Base-by-base conservation (phyloP, 2,888 invertebrate genomes). In the Listrodromus nycthemerus region DNA sequence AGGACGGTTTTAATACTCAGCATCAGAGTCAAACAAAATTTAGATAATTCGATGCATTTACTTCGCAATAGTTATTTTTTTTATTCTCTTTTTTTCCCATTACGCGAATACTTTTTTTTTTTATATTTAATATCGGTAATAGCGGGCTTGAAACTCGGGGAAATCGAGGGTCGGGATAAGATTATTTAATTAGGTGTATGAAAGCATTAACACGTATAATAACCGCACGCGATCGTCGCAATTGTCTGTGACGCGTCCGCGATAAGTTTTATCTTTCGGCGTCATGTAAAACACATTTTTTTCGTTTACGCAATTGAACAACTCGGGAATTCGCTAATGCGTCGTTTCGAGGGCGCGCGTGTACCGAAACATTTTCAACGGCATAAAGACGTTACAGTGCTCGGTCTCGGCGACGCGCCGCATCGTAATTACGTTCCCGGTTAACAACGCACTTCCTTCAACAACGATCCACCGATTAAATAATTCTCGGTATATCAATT, bases 291-390 rank as follows among this genome's bases (percentile, higher is more conserved):
- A 71, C 27, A 73, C 52, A 61, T 67, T 74, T 63, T 71, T 83
- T 80, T 71, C 70, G 75, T 83, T 80, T 76, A 37, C 83, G 80
- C 75, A 71, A 58, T 83, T 80, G 83, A 76, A 67, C 41, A 19
- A 70, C 61, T 66, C 66, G 65, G 50, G 58, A 65, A 70, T 58
- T 58, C 52, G 58, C 70, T 71, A 66, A 21, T 66, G 83, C 71
- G 21, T 37, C 19, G 45, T 55, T 55, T 33, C 27, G 27, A 73
- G 55, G 24, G 45, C 55, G 45, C n/a, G 41, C 69, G 58, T 80
- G n/a, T 73, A 61, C 30, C n/a, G 45, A 24, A 55, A 71, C 24
- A 73, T 27, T 48, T 45, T 16, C 55, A 71, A 41, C 55, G 8
- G 52, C 21, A 71, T 21, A 33, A 37, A 41, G 41, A 24, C 55